Percentiles rank a stretch among this genome's conserved stretches.
Conservation (phyloP, 2,888 invertebrate species). For the Cotesia congregata region DNA sequence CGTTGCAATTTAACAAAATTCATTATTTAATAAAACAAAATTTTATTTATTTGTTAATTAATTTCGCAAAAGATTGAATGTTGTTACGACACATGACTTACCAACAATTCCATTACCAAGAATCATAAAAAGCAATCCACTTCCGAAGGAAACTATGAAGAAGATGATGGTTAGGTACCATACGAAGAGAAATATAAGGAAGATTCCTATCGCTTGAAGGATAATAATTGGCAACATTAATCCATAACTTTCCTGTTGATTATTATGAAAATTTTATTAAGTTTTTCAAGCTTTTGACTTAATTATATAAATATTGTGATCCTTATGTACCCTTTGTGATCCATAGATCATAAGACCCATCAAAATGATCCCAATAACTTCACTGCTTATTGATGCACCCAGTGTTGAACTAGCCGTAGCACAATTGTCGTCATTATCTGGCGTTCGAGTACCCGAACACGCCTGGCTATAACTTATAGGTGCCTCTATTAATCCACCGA, state of each 20-base stretch:
- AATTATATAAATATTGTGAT: no score
- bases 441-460: neutral
- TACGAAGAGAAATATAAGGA: neutral
- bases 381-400: neutral
- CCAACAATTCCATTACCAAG: no score
- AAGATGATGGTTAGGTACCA: neutral
- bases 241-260: neutral
- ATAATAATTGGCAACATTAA: neutral
- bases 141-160: neutral
- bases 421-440: neutral
- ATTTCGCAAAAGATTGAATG: neutral
- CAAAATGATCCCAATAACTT: neutral
- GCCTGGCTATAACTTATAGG: neutral
- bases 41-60: no score
- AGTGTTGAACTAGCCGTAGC: neutral
- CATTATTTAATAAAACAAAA: no score
- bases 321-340: neutral
- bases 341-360: neutral
- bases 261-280: neutral
- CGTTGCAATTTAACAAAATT: no score
- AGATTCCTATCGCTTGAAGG: neutral
- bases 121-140: neutral
- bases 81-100: no score
- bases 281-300: neutral
- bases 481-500: neutral